Percentiles rank a stretch among this genome's conserved stretches.
phyloP scores from a whole-genome alignment of 2,113 vertebrate genomes.

The Cephalopholis sonnerati region DNA sequence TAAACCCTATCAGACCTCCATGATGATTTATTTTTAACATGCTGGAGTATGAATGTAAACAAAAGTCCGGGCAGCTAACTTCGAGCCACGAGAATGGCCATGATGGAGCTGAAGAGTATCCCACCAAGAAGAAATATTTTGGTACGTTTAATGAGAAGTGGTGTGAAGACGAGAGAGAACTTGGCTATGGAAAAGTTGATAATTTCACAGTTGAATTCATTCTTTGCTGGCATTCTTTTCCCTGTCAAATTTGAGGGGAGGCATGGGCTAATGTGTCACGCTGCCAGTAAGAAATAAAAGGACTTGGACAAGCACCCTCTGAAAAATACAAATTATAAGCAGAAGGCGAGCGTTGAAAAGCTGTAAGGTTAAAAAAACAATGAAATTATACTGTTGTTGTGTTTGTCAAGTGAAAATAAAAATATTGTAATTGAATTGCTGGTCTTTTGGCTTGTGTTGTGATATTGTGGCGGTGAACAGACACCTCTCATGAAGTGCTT shows the following conservation, averaged over 20 bases:
- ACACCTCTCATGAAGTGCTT: background rate
- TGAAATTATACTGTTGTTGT: slow-evolving; percentile 19
- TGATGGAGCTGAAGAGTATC: background rate
- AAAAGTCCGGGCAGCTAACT: background rate
- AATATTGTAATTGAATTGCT: slow-evolving; percentile 28
- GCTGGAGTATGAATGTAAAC: background rate
- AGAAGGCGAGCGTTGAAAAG: slow-evolving; percentile 8
- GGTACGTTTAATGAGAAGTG: slow-evolving; percentile 48
- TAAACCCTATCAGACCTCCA: background rate
- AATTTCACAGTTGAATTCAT: slow-evolving; percentile 59
- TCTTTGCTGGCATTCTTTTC: slow-evolving; percentile 51
- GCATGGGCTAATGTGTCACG: slow-evolving; percentile 41
- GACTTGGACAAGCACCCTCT: slow-evolving; percentile 27
- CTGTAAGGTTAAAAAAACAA: background rate
- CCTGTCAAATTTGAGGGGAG: slow-evolving; percentile 53
- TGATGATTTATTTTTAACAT: background rate
- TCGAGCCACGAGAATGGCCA: background rate
- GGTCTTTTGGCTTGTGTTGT: slow-evolving; percentile 22
- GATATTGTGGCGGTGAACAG: slow-evolving; percentile 14
- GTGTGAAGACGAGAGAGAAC: slow-evolving; percentile 31
- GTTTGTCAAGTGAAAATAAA: slow-evolving; percentile 36
- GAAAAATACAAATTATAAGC: slow-evolving; percentile 35
- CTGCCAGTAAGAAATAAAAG: slow-evolving; percentile 52
- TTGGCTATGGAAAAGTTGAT: slow-evolving; percentile 54
- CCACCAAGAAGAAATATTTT: slow-evolving; percentile 26